phyloP scores from a whole-genome alignment of 2,888 invertebrate species.

The Tenthredo notha region DNA sequence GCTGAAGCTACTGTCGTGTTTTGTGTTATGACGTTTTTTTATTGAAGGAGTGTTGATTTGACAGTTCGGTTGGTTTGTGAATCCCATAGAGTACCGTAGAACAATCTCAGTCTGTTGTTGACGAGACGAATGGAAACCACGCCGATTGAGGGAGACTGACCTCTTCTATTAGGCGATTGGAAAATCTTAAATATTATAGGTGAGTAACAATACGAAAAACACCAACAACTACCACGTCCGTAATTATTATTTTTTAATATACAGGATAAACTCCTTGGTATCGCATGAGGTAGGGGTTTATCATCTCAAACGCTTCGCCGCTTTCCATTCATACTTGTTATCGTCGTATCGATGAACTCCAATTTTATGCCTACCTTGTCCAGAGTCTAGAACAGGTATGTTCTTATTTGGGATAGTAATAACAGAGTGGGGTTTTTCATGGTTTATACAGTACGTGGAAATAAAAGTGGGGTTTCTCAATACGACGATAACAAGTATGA shows the following conservation, averaged over 20 bases:
- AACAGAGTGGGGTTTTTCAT: too few species aligned
- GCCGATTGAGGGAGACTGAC: constrained; percentile 68
- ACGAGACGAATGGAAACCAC: constrained; percentile 73
- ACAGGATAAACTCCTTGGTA: too few species aligned
- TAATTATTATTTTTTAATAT: background rate
- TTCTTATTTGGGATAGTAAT: too few species aligned
- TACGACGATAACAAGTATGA: too few species aligned
- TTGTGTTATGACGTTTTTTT: constrained; percentile 60
- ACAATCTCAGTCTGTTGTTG: constrained; percentile 76
- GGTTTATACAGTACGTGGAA: too few species aligned
- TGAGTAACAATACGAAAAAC: constrained; percentile 70
- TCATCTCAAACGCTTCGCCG: too few species aligned
- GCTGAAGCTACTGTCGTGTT: constrained; percentile 59
- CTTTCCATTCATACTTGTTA: too few species aligned
- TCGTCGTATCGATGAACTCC: too few species aligned
- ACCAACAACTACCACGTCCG: constrained; percentile 17
- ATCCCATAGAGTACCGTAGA: constrained; percentile 75
- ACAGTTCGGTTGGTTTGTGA: constrained; percentile 74
- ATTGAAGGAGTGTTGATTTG: constrained; percentile 74
- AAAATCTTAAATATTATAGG: constrained; percentile 74
- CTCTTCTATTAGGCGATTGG: constrained; percentile 73
- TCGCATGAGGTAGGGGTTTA: too few species aligned
- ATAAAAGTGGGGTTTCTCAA: too few species aligned
- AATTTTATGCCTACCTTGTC: too few species aligned
- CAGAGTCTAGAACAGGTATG: too few species aligned